These are phyloP conservation scores for Tangara arthus DNA, from an alignment of 2,797 vertebrate species.

Conservation along the genomic window DNA sequence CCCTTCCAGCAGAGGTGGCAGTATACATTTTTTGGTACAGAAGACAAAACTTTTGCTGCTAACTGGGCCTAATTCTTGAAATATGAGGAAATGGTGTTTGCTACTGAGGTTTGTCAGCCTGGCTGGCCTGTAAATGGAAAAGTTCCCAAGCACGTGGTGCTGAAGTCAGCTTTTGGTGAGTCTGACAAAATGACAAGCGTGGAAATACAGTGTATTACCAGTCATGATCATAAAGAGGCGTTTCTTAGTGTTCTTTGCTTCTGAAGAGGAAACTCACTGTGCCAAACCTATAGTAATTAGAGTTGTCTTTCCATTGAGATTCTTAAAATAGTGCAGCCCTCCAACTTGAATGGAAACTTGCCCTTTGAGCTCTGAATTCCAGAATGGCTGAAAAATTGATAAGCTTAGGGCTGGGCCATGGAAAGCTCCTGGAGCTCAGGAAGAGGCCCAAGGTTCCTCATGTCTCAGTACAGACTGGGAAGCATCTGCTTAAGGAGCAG, in stretches of 20 bases:
- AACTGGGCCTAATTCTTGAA: not conserved
- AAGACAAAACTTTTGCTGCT: not conserved
- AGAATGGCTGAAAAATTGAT: not conserved
- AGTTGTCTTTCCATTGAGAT: not conserved
- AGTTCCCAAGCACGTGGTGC: not conserved
- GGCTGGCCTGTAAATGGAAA: not conserved
- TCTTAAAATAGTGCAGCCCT: not conserved
- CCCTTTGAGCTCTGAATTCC: not conserved
- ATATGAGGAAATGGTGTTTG: not conserved
- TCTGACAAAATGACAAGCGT: not conserved
- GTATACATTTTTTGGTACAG: not conserved
- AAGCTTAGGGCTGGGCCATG: not conserved
- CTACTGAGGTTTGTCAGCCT: not conserved
- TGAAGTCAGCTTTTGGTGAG: not conserved
- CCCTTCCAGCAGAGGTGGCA: not conserved
- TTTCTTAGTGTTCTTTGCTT: not conserved
- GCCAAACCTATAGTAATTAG: not conserved
- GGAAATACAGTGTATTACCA: not conserved
- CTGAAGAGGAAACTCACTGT: not conserved
- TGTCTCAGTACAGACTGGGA: not conserved
- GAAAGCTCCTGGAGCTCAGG: not conserved
- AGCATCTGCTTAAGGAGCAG: not conserved
- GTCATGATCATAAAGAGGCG: not conserved
- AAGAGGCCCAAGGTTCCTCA: not conserved
- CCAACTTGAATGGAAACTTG: not conserved